Evolutionary conservation across 2,888 invertebrate species (phyloP), one percentile per base, ranked within the genome.

Genomic region (Oligia latruncula): DNA sequence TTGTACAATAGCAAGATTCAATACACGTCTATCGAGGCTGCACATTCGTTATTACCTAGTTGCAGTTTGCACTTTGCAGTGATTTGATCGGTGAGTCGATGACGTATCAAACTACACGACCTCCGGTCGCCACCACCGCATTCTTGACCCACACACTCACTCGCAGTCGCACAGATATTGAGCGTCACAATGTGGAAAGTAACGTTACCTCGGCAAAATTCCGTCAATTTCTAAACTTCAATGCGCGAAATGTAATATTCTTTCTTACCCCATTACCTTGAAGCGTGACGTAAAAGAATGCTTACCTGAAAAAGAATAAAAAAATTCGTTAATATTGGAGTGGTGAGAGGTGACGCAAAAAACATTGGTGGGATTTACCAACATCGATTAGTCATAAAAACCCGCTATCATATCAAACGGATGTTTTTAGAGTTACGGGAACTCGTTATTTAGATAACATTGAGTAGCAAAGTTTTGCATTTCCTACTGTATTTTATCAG

Each of bases 261-360:
- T 92, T 91, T 90, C 92, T 92, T 91, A 93, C 91, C 90, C 82
- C 82, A 82, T 85, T 77, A 74, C 75, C 67, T 74, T 81, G 79
- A 83, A n/a, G 76, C 78, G 75, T 70, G 66, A 78, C 80, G 73
- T 77, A 76, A 83, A 85, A 73, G 78, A 88, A 90, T 84, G 87
- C 93, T 90, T 94, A 94, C 94, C 94, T 94, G 93, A 81, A 94
- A 93, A 90, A 91, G 82, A 90, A 88, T 87, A 88, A 88, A 90
- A 20, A 77, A 80, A n/a, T 58, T 65, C 71, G 85, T 90, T 86
- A 92, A 83, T 89, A 88, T 85, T 82, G 72, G 77, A 84, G 71
- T 84, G 71, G 75, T 86, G 80, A 78, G 71, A 83, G 71, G 75
- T 86, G 80, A 78, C 62, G 76, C 79, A 74, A 77, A 81, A 67